A percentile compares a stretch with the other conserved stretches of the same genome.
Conservation (phyloP, 2,113 vertebrate genomes). For the Lanius ludovicianus region DNA sequence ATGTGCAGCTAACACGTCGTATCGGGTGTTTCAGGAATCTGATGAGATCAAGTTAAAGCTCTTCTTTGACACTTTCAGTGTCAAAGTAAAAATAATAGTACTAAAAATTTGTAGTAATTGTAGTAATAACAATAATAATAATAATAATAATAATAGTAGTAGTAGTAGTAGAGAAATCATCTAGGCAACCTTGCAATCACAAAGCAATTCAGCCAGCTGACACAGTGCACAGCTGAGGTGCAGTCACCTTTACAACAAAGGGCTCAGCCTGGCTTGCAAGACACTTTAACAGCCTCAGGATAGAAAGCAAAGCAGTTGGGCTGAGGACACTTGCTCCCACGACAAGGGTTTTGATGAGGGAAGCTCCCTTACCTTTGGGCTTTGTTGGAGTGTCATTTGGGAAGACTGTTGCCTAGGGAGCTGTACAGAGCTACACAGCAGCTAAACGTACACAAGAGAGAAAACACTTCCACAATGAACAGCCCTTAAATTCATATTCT, state of each 20-base stretch:
- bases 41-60: background rate
- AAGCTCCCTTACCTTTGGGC: background rate
- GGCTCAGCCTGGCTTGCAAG: background rate
- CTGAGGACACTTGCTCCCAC: background rate
- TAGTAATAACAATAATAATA: background rate
- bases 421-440: slow-evolving; percentile 8
- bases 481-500: background rate
- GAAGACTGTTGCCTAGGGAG: slow-evolving; percentile 55
- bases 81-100: background rate
- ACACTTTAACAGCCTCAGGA: background rate
- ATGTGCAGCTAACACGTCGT: background rate
- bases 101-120: background rate
- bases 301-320: background rate
- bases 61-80: background rate
- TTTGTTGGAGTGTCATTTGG: slow-evolving; percentile 35
- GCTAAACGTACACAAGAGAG: background rate
- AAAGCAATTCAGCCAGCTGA: background rate
- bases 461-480: background rate
- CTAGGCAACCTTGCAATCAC: background rate
- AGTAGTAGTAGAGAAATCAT: background rate
- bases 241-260: background rate
- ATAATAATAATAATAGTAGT: background rate
- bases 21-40: background rate
- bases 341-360: background rate
- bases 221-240: background rate